Evolutionary conservation across 2,113 vertebrate genomes (phyloP).

Genomic region (Falcunculus frontatus): DNA sequence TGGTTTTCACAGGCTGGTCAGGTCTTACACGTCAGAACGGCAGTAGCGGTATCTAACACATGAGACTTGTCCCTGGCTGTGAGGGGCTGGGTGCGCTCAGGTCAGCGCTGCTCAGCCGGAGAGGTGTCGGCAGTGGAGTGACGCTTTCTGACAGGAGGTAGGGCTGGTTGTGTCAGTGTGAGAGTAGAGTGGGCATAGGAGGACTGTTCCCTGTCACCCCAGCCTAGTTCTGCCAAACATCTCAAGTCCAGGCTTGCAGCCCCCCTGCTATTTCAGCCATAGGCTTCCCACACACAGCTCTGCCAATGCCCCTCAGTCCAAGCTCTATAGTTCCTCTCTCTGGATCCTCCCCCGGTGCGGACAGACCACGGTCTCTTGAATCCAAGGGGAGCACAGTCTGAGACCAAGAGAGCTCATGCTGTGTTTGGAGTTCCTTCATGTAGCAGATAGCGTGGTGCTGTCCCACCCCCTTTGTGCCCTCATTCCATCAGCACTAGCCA

Average conservation of each 20-base stretch:
- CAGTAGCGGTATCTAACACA: fast-evolving
- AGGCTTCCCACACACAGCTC: constrained; percentile 48
- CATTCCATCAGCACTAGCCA: constrained; percentile 62
- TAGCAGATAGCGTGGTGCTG: constrained; percentile 67
- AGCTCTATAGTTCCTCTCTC: constrained; percentile 64
- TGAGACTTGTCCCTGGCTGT: neutral
- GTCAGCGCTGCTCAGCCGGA: neutral
- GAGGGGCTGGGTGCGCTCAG: neutral
- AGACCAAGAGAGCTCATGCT: neutral
- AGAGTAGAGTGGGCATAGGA: neutral
- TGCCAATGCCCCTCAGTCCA: constrained; percentile 58
- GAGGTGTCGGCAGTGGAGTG: neutral
- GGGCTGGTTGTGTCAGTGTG: neutral
- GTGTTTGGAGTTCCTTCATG: constrained; percentile 30
- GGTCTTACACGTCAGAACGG: neutral
- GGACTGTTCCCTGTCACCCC: neutral
- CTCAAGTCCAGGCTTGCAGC: constrained; percentile 21
- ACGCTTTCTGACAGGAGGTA: neutral
- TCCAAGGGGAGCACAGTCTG: constrained; percentile 19
- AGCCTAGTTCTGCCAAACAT: neutral
- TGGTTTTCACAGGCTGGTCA: neutral
- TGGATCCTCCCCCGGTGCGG: constrained; percentile 63
- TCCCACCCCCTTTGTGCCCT: constrained; percentile 64
- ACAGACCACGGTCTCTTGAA: constrained; percentile 41
- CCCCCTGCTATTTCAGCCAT: constrained; percentile 18